These are phyloP conservation scores for Neodiprion pinetum DNA, from an alignment of 1,140 invertebrate genomes.

Conservation along the genomic window DNA sequence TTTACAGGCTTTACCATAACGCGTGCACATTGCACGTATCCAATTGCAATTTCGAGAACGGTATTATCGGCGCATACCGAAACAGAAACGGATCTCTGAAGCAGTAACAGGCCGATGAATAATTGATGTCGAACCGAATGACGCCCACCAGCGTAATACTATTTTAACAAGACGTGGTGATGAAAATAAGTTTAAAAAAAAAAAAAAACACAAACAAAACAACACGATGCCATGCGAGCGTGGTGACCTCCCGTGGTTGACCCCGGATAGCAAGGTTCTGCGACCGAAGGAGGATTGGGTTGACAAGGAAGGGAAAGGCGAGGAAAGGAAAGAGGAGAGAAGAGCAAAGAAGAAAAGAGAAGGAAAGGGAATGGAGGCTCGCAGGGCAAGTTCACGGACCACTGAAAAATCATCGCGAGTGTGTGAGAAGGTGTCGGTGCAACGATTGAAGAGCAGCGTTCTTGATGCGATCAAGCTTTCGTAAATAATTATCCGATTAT, in stretches of 20 bases:
- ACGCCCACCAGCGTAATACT: constrained; percentile 21
- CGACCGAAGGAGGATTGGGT: background rate
- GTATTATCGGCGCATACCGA: background rate
- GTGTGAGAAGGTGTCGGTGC: background rate
- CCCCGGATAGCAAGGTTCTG: constrained; percentile 28
- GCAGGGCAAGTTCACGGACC: background rate
- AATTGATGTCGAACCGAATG: background rate
- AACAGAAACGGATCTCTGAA: background rate
- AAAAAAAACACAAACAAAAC: constrained; percentile 39
- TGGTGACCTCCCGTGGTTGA: constrained; percentile 46
- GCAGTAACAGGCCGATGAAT: background rate
- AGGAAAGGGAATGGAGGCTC: background rate
- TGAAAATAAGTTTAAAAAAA: constrained; percentile 9
- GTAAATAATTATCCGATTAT: background rate
- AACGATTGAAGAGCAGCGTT: background rate
- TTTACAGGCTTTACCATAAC: no score
- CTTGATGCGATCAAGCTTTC: background rate
- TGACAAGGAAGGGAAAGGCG: background rate
- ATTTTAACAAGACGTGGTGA: constrained; percentile 30
- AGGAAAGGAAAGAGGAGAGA: background rate
- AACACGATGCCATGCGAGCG: constrained; percentile 41
- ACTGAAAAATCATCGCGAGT: background rate
- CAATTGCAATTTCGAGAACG: background rate
- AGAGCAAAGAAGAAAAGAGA: background rate
- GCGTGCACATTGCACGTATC: no score